Conservation (phyloP, 2,797 vertebrate genomes). For the Microctenopoma stevenorrisi region DNA sequence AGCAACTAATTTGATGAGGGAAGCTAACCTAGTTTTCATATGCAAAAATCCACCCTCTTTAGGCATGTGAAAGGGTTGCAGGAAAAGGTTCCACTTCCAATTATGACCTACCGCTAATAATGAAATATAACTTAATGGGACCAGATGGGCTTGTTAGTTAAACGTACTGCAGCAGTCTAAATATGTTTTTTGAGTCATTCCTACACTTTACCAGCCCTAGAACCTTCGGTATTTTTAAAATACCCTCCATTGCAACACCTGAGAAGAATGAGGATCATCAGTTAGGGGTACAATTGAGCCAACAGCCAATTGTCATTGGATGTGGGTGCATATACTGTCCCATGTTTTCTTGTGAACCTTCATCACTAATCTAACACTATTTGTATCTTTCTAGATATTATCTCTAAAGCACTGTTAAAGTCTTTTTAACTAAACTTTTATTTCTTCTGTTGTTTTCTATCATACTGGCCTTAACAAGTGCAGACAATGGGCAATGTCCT, state of each 20-base stretch:
- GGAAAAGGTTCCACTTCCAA: conserved; percentile 41
- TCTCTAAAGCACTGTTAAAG: background rate
- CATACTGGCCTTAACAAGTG: too few species aligned
- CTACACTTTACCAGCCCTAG: background rate
- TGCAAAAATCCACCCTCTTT: conserved; percentile 55
- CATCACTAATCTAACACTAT: background rate
- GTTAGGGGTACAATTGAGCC: conserved; percentile 3
- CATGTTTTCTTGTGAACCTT: background rate
- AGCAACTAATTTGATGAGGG: conserved; percentile 85
- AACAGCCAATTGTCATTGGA: background rate
- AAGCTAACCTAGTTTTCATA: conserved; percentile 75
- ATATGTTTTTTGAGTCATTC: background rate
- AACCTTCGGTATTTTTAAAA: conserved; percentile 3
- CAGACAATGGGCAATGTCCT: too few species aligned
- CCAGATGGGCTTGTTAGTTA: conserved; percentile 12
- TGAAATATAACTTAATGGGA: conserved; percentile 22
- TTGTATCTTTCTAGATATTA: too few species aligned
- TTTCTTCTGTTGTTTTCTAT: too few species aligned
- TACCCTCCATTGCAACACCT: conserved; percentile 19
- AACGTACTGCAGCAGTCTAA: background rate
- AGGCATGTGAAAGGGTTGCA: conserved; percentile 56
- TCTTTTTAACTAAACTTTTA: too few species aligned
- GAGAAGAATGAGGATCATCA: conserved; percentile 1
- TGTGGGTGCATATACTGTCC: background rate
- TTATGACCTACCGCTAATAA: conserved; percentile 23